A percentile compares a stretch with the other conserved stretches of the same genome.
Evolutionary conservation across 2,113 vertebrate genomes (phyloP).

Genomic region (Tyrannus savana): DNA sequence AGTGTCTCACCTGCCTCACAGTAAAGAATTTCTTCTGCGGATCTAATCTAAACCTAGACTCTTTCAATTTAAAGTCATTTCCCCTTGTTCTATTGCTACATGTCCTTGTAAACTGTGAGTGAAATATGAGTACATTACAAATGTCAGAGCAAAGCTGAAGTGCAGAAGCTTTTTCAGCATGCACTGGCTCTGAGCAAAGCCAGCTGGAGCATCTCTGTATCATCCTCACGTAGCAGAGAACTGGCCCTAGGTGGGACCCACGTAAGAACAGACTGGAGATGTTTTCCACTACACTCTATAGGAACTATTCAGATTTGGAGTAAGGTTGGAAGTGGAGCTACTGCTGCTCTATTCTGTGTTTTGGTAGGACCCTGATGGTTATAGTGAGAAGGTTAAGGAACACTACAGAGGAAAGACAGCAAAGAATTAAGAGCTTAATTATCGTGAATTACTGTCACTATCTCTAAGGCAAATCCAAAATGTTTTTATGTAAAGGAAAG

Average conservation of each 20-base stretch:
- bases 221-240: not conserved
- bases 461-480: not conserved
- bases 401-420: not conserved
- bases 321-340: not conserved
- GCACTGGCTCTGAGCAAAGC: not conserved
- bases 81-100: not conserved
- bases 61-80: not conserved
- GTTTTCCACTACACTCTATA: not conserved
- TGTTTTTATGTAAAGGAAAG: not conserved
- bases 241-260: not conserved
- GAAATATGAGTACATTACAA: not conserved
- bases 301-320: not conserved
- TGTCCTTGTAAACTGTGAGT: not conserved
- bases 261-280: accelerated
- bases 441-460: not conserved
- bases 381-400: accelerated
- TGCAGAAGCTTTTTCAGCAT: not conserved
- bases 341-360: not conserved
- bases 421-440: not conserved
- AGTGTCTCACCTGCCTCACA: not conserved
- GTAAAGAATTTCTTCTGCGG: not conserved
- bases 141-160: not conserved
- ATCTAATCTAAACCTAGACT: not conserved
- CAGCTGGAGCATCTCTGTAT: not conserved
- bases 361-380: not conserved